Evolutionary conservation across 1,140 invertebrate species (phyloP).

Genomic region (Drosophila micromelanica): DNA sequence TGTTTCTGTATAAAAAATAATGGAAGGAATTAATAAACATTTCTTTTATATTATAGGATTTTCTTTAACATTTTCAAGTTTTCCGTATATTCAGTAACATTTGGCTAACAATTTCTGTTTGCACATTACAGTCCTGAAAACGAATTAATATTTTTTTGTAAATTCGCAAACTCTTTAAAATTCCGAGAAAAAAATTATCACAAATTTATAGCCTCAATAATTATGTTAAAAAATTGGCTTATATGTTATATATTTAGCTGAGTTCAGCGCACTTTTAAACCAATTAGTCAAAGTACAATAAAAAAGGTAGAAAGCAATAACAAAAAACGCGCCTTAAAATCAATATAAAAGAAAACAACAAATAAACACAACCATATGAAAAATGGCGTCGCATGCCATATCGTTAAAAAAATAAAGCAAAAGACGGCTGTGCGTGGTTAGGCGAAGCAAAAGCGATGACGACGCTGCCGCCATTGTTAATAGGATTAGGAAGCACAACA

Average conservation of each 20-base stretch:
- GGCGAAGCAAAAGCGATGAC: conserved; percentile 46
- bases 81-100: no score
- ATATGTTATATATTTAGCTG: not conserved
- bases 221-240: not conserved
- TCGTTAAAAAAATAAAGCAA: conserved; percentile 29
- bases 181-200: no score
- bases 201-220: no score
- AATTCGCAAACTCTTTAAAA: no score
- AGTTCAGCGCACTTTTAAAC: conserved; percentile 62
- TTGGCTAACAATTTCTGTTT: no score
- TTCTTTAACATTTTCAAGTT: no score
- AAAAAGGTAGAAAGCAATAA: not conserved
- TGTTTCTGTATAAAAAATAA: not conserved
- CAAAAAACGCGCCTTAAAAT: conserved; percentile 16
- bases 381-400: conserved; percentile 58
- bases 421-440: conserved; percentile 12
- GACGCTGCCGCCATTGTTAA: conserved; percentile 70
- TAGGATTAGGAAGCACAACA: conserved; percentile 76
- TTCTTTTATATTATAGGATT: not conserved
- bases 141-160: no score
- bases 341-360: conserved; percentile 23
- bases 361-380: conserved; percentile 51
- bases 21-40: not conserved
- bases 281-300: conserved; percentile 45
- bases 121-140: no score